Evolutionary conservation across 2,113 vertebrate species (phyloP).

Genomic region (Nycticorax nycticorax): DNA sequence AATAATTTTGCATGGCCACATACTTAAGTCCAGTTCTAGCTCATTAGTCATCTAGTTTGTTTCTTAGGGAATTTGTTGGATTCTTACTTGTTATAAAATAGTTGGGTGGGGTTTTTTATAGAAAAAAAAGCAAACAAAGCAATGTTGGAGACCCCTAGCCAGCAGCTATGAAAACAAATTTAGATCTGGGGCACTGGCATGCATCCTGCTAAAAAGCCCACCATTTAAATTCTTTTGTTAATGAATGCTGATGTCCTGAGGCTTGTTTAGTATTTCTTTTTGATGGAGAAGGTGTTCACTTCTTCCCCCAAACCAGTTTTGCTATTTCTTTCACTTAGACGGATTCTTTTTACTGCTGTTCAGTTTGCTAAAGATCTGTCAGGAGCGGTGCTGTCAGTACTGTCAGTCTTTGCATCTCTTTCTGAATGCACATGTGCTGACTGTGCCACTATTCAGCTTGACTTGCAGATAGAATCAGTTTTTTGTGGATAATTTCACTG

Average conservation of each 20-base stretch:
- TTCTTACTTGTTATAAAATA: neutral
- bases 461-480: neutral
- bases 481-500: neutral
- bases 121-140: neutral
- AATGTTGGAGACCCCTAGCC: neutral
- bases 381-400: neutral
- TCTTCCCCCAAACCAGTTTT: neutral
- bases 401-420: neutral
- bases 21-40: neutral
- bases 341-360: neutral
- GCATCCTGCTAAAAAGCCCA: neutral
- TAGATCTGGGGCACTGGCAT: neutral
- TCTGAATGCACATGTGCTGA: neutral
- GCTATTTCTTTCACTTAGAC: neutral
- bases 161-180: neutral
- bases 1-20: neutral
- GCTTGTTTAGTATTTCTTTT: neutral
- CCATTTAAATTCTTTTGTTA: neutral
- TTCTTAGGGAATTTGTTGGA: neutral
- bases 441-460: neutral
- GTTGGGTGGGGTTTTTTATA: rapidly evolving
- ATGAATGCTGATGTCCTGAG: neutral
- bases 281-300: neutral
- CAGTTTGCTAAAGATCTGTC: neutral
- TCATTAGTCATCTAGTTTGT: neutral